Percentiles rank a stretch among this genome's conserved stretches.
Evolutionary conservation across 2,797 vertebrate species (phyloP).

Genomic region (Rhincodon typus): DNA sequence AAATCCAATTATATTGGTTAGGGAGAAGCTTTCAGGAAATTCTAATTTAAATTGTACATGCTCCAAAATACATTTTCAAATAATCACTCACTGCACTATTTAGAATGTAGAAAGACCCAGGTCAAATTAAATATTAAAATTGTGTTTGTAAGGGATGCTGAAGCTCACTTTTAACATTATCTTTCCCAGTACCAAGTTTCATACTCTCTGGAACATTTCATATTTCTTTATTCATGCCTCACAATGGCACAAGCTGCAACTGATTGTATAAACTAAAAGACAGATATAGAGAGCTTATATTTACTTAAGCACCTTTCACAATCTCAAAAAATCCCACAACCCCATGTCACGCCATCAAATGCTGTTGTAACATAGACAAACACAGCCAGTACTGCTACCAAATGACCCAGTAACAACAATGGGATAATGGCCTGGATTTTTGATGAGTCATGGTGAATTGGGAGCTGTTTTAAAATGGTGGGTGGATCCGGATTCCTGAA

Average conservation of each 20-base stretch:
- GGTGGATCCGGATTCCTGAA: no score
- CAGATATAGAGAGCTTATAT: not conserved
- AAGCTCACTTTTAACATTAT: not conserved
- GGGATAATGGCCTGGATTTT: not conserved
- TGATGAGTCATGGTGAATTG: no score
- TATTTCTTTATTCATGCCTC: not conserved
- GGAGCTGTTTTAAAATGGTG: no score
- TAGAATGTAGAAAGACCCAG: not conserved
- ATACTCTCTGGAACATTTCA: not conserved
- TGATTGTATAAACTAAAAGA: not conserved
- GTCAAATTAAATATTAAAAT: not conserved
- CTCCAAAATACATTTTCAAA: not conserved
- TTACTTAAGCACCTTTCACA: not conserved
- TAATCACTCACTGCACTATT: not conserved
- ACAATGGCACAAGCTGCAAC: not conserved
- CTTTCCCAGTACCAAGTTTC: not conserved
- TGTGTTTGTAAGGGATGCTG: not conserved
- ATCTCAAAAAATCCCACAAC: not conserved
- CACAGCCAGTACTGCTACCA: not conserved
- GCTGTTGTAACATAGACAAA: not conserved
- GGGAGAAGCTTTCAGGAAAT: no score
- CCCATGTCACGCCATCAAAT: not conserved
- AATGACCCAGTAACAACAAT: not conserved
- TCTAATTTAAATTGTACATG: not conserved
- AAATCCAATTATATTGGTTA: not conserved